phyloP scores from a whole-genome alignment of 1,140 invertebrate species.

The Ceratina japonica region DNA sequence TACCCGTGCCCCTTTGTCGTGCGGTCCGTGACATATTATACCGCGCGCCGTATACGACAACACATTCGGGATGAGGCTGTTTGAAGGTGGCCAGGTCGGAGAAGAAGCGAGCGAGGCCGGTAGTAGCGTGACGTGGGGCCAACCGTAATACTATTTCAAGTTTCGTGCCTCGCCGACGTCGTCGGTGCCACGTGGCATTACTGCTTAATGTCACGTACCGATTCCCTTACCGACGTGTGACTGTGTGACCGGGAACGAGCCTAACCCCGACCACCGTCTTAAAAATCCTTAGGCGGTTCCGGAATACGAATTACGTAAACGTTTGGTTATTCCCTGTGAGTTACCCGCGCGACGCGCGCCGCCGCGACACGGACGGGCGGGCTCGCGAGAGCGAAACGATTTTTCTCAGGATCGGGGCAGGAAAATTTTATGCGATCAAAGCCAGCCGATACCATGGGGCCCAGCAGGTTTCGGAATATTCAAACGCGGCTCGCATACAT shows the following conservation, averaged over 20 bases:
- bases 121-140: conserved; percentile 35
- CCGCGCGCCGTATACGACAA: background rate
- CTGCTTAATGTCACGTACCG: conserved; percentile 64
- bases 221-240: conserved; percentile 60
- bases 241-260: conserved; percentile 58
- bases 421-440: conserved; percentile 41
- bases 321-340: conserved; percentile 53
- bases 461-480: conserved; percentile 11
- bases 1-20: conserved; percentile 23
- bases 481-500: conserved; percentile 7
- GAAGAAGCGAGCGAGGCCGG: background rate
- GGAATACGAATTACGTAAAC: conserved; percentile 54
- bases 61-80: conserved; percentile 51
- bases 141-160: conserved; percentile 61
- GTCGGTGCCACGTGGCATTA: conserved; percentile 56
- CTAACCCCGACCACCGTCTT: conserved; percentile 45
- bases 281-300: conserved; percentile 54
- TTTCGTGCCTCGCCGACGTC: conserved; percentile 42
- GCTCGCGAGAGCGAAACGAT: conserved; percentile 24
- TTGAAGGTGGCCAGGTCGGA: conserved; percentile 42
- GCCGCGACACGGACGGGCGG: background rate
- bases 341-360: background rate
- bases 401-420: conserved; percentile 31
- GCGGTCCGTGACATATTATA: conserved; percentile 40
- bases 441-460: background rate